Evolutionary conservation across 2,888 invertebrate species (phyloP).

Genomic region (Lissonota sp.): DNA sequence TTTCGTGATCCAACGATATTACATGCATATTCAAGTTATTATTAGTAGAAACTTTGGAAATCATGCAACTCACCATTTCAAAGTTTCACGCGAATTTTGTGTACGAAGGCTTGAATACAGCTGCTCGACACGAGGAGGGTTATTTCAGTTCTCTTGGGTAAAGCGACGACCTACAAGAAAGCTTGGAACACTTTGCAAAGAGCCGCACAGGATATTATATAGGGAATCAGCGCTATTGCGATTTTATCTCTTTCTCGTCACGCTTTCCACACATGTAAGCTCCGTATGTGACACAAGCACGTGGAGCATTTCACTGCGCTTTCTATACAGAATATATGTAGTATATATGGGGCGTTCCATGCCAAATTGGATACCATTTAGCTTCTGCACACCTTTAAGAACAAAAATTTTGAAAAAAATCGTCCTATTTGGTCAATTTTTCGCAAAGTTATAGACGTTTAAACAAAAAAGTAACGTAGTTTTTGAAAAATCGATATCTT

Average conservation of each 20-base stretch:
- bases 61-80: constrained; percentile 22
- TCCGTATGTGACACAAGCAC: neutral
- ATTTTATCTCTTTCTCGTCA: neutral
- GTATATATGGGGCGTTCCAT: no score
- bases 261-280: neutral
- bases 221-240: neutral
- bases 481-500: no score
- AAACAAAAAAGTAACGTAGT: no score
- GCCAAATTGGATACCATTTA: no score
- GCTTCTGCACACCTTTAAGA: no score
- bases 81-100: constrained; percentile 39
- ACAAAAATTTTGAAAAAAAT: no score
- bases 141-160: constrained; percentile 6
- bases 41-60: constrained; percentile 20
- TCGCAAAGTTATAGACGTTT: no score
- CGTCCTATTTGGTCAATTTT: no score
- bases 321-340: neutral
- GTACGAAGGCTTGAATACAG: constrained; percentile 30
- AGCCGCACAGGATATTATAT: neutral
- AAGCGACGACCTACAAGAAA: constrained; percentile 9
- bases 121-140: constrained; percentile 36
- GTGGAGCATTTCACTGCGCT: neutral
- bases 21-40: constrained; percentile 10
- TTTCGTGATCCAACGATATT: neutral
- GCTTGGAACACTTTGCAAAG: constrained; percentile 10